Evolutionary conservation across 1,140 invertebrate genomes (phyloP), one percentile per base, ranked within the genome.

Genomic region (Pararge aegeria): DNA sequence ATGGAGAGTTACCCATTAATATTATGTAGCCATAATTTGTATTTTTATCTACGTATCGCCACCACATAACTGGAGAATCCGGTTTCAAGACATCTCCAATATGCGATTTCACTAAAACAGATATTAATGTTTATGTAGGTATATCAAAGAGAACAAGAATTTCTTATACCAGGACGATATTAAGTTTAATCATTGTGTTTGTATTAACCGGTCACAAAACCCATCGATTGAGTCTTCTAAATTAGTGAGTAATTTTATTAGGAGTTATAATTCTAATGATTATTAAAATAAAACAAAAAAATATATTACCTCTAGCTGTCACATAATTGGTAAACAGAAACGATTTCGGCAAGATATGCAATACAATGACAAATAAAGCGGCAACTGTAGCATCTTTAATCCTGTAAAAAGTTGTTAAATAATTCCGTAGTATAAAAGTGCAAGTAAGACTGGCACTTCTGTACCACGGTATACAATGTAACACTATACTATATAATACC

Each of bases 41-140:
- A 54, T 85, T 78, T 38, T 76, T 80, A 46, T 87, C 79, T 3
- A 80, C 69, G 68, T 74, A 87, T 12, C 68, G 57, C 82, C 80
- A 87, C 61, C 59, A 77, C 42, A 85, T 50, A 30, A 87, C 69
- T 1, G 73, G 57, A 7, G 80, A 82, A 52, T 77, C 78, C 1
- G 77, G 70, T 52, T 80, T 85, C 0, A 73, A 16, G 24, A 61
- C 40, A 7, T 10, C 9, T 5, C 71, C 71, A 3, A 84, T 50
- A 34, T 87, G 60, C 50, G 73, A 75, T 72, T 64, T 80, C 55
- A 55, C 81, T 84, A 72, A 63, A 75, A 70, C 29, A 24, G n/a
- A 30, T 13, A 37, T 13, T 10, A 30, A 10, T 30, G 5, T 34
- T 34, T 34, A n/a, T n/a, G n/a, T n/a, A n/a, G n/a, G n/a, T n/a